Evolutionary conservation across 2,113 vertebrate species (phyloP), one percentile per base, ranked within the genome.

Genomic region (Heliornis fulica): DNA sequence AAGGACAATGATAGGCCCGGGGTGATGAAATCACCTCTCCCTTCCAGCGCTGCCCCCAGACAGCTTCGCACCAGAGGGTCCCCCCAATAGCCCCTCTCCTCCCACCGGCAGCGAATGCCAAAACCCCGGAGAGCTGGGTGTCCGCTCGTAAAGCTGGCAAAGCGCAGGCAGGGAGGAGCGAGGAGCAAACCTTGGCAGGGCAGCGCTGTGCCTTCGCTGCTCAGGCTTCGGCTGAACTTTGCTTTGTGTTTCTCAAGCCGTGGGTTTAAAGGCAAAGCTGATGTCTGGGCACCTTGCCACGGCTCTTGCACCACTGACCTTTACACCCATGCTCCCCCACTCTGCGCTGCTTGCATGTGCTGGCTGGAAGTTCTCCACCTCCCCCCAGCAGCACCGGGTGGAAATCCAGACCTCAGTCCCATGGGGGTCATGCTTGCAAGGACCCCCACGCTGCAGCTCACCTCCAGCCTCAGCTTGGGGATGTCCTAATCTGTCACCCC

Each of bases 101-200:
- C 78, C 25, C 2, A 0, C 14, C 70, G 13, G 14, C 84, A 66
- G 32, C 17, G 1, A 93, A 43, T 2, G 1, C n/a, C 79, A 18
- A 54, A 72, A 6, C 32, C 68, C 83, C 0, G 0, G 46, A 36
- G 26, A 32, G 9, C 51, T 32, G 32, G 4, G 10, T 50, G 46
- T 41, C 38, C 2, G 0, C 25, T 76, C 63, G 28, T 13, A 63
- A 48, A 75, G 22, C 41, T 69, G 45, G 31, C 59, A 51, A 77
- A 93, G 25, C 17, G 54, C 50, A 17, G 29, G 4, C 2, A 1
- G 21, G 53, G 69, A 74, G 51, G 77, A 95, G 9, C 0, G 22
- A 83, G 72, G 46, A 83, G n/a, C 95, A 92, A 95, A 96, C 95
- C 93, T 97, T 75, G 11, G 14, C 8, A 1, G 71, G 46, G 32